Base-by-base conservation (phyloP, 2,888 invertebrate species). In the Pollenia labialis region DNA sequence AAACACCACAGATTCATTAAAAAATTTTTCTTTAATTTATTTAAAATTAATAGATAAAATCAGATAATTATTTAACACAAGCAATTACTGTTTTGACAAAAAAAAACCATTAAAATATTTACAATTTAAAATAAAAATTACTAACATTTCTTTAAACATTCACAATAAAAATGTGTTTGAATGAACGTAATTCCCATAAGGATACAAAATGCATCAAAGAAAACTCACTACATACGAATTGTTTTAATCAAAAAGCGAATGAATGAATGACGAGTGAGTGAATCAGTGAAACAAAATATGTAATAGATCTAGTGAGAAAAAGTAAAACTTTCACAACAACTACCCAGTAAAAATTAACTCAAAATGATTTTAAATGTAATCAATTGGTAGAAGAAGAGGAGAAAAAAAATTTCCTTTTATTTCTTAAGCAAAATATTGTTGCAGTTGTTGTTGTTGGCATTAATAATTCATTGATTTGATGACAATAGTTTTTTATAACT, bases 401-500 rank as follows among this genome's bases (percentile, higher is more conserved):
- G 50, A 74, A 80, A 64, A 81, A 79, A 82, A 44, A 66, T 69
- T 23, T 76, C 50, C 72, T 75, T 72, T 46, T n/a, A 74, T 85
- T 58, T 68, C 12, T 74, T 40, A 40, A 74, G 16, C 32, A 14
- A 75, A 75, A 50, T 16, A 42, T 18, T 60, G 58, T 1, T 8
- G 4, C 54, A 18, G 54, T 54, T 54, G 18, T 44, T 18, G 44
- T 16, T 58, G 42, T 62, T 71, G 40, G 23, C 54, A 87, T 87
- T 77, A 87, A 87, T 87, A 87, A 87, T 87, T 87, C 87, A 87
- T 87, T 64, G 60, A 68, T 32, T 72, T 60, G 23, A 80, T 80
- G 86, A 80, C 83, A 86, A 83, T 64, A 72, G 66, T 23, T 52
- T 14, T 23, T 32, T 32, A 32, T 32, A 32, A 48, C 12, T 46